A percentile compares a stretch with the other conserved stretches of the same genome.
Conservation (phyloP, 2,797 vertebrate species). For the Carcharodon carcharias region DNA sequence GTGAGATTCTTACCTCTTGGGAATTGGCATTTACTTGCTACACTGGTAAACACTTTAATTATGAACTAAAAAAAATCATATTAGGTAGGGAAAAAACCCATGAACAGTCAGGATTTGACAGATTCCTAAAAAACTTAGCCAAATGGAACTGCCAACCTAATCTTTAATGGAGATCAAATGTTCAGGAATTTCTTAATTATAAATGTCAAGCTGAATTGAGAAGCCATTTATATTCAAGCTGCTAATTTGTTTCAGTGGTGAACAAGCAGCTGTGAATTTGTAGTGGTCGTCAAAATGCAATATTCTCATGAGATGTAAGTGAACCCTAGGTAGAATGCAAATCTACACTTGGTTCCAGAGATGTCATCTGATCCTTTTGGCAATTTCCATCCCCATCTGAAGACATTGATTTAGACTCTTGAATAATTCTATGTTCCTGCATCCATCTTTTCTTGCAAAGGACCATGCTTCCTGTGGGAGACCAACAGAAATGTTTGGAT, state of each 20-base stretch:
- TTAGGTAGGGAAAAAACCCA: not conserved
- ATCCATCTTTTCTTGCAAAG: not conserved
- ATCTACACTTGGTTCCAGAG: not conserved
- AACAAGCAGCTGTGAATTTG: slow-evolving; percentile 27
- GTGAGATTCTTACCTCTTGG: not conserved
- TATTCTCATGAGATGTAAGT: slow-evolving; percentile 25
- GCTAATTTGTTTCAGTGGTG: not conserved
- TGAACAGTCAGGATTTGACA: slow-evolving; percentile 14
- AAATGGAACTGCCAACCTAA: slow-evolving; percentile 30
- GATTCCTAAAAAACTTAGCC: slow-evolving; percentile 8
- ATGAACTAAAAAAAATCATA: not conserved
- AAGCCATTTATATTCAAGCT: slow-evolving; percentile 22
- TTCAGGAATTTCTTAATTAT: slow-evolving; percentile 29
- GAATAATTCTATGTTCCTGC: too few relatives aligned
- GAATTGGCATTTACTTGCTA: not conserved
- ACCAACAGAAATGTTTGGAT: too few relatives aligned
- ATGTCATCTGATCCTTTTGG: not conserved
- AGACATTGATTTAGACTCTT: not conserved
- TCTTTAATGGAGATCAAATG: slow-evolving; percentile 26
- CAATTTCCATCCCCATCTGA: not conserved
- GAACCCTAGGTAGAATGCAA: not conserved
- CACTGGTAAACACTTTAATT: not conserved
- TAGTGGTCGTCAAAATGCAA: not conserved
- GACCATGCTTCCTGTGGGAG: not conserved
- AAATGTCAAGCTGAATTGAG: slow-evolving; percentile 1